Evolutionary conservation across 2,113 vertebrate genomes (phyloP).

Genomic region (Neolamprologus caudopunctatus): DNA sequence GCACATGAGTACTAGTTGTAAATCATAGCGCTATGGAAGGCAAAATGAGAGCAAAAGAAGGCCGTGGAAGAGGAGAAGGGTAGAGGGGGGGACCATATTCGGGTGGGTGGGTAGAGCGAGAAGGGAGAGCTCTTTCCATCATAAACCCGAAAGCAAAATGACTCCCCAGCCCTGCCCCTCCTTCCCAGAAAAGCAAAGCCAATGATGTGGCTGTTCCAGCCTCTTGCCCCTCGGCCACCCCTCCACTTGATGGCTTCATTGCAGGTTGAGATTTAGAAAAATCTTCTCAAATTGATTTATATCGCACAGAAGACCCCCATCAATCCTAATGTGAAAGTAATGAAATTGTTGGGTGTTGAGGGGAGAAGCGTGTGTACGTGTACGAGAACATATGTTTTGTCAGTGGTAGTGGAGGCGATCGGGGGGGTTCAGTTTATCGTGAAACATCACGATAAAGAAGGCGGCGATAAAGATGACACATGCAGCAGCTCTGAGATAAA

Average conservation of each 20-base stretch:
- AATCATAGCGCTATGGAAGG: constrained; percentile 49
- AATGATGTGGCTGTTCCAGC: constrained; percentile 53
- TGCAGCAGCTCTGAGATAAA: constrained; percentile 25
- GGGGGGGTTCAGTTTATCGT: constrained; percentile 20
- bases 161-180: background rate
- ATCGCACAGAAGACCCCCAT: constrained; percentile 52
- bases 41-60: constrained; percentile 34
- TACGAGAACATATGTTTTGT: background rate
- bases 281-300: constrained; percentile 65
- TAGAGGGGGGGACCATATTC: background rate
- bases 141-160: constrained; percentile 59
- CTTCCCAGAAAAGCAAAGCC: constrained; percentile 39
- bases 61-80: constrained; percentile 8
- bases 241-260: constrained; percentile 45
- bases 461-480: constrained; percentile 58
- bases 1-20: constrained; percentile 56
- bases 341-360: constrained; percentile 55
- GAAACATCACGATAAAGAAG: constrained; percentile 57
- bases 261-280: constrained; percentile 47
- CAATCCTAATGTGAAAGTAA: constrained; percentile 67
- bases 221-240: constrained; percentile 34
- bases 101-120: constrained; percentile 24
- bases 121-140: constrained; percentile 57
- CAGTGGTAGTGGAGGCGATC: background rate
- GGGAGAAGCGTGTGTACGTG: background rate